Evolutionary conservation across 37 sponge, comb jelly and placozoan genomes (phyloP), one percentile per base, ranked within the genome.

Genomic region (Eunapius fragilis): DNA sequence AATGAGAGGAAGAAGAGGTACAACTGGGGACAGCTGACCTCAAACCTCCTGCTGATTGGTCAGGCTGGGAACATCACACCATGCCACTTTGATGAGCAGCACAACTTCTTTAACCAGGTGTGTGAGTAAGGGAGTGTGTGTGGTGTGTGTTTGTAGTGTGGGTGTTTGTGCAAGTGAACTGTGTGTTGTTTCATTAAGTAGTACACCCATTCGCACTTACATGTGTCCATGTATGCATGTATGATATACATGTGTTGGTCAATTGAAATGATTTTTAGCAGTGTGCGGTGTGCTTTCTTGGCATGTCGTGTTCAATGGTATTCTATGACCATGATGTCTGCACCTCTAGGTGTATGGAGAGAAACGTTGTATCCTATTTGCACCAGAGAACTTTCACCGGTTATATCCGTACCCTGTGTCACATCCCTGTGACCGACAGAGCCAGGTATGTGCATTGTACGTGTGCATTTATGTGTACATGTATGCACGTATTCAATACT

Each of bases 361-460:
- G 70, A 95, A 95, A 75, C 80, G 90, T 23, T 89, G 87, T 72
- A 73, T 92, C 37, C 82, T 95, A 31, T 95, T 95, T 78, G 75
- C 89, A 38, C 96, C 96, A 28, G 77, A 69, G 5, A 79, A 95
- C 71, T 95, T 89, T 69, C 90, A 82, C 3, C 83, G 83, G 69
- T 82, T 95, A 24, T 95, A 95, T 49, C 96, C 96, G 10, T 87
- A 87, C 71, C 92, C 90, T 36, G 90, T 95, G 37, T 84, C 89
- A n/a, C 96, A 95, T 75, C 96, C 96, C 14, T 95, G 96, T 79
- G 96, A 95, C 85, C 67, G 96, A 50, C 96, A 95, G 83, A 89
- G 86, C 26, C 92, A 95, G 90, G 94, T 94, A 80, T n/a, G n/a
- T 32, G 47, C 58, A 25, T 33, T 31, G 72, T 28, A 34, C 12